A percentile compares a stretch with the other conserved stretches of the same genome.
Evolutionary conservation across 2,113 vertebrate genomes (phyloP).

Genomic region (Microtus montanus): DNA sequence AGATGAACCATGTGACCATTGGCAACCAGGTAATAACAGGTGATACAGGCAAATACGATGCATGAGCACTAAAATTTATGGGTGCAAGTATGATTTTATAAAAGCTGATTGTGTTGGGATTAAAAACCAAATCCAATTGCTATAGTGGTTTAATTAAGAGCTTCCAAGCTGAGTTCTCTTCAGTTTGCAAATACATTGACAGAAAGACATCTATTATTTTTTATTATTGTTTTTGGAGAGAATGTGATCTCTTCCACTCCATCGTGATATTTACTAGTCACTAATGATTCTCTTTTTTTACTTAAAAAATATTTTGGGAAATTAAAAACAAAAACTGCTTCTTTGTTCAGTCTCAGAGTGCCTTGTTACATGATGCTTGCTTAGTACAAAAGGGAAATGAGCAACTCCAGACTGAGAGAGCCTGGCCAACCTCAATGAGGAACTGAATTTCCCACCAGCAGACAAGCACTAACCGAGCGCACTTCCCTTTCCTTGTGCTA

Average conservation of each 20-base stretch:
- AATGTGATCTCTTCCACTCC: not conserved
- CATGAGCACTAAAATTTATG: not conserved
- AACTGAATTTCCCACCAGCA: not conserved
- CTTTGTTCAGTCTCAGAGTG: not conserved
- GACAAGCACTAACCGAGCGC: not conserved
- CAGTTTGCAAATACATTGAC: not conserved
- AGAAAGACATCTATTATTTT: not conserved
- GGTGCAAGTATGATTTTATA: not conserved
- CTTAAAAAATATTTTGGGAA: not conserved
- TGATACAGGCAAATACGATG: not conserved
- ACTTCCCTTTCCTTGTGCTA: not conserved
- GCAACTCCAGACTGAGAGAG: not conserved
- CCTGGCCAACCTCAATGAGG: not conserved
- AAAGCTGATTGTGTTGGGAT: not conserved
- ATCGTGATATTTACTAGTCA: not conserved
- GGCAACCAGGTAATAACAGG: not conserved
- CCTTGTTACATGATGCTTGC: not conserved
- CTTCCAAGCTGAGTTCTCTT: not conserved
- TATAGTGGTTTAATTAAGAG: not conserved
- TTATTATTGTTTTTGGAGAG: not conserved
- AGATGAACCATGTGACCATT: not conserved
- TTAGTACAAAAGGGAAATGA: not conserved
- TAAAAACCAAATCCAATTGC: not conserved
- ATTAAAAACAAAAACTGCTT: not conserved
- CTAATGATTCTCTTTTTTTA: not conserved